phyloP scores from a whole-genome alignment of 2,797 vertebrate species.

The Chaenodraco wilsoni region DNA sequence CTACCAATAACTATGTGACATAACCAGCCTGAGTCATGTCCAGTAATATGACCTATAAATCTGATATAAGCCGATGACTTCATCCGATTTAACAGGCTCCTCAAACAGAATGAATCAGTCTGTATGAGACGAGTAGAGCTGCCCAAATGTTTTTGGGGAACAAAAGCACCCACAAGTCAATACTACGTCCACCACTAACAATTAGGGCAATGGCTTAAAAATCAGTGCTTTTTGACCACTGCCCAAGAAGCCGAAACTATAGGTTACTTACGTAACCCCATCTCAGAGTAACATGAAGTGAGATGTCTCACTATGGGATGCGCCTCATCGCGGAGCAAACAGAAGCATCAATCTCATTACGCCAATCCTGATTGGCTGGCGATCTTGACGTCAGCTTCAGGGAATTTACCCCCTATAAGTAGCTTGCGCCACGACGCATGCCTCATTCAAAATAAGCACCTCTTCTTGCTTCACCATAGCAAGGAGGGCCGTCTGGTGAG shows the following conservation, averaged over 20 bases:
- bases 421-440: too few relatives aligned
- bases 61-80: constrained; percentile 44
- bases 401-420: too few relatives aligned
- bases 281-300: too few relatives aligned
- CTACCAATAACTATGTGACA: constrained; percentile 62
- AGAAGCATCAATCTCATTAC: too few relatives aligned
- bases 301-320: too few relatives aligned
- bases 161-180: not conserved
- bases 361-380: too few relatives aligned
- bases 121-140: constrained; percentile 1
- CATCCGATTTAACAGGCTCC: constrained; percentile 37
- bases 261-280: too few relatives aligned
- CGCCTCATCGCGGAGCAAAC: too few relatives aligned
- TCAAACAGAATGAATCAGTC: constrained; percentile 22
- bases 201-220: not conserved
- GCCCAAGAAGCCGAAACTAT: not conserved
- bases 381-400: too few relatives aligned
- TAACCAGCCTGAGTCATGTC: constrained; percentile 57
- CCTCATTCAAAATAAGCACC: too few relatives aligned
- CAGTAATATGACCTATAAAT: constrained; percentile 52
- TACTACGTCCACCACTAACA: not conserved
- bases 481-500: too few relatives aligned
- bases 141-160: not conserved
- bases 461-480: too few relatives aligned
- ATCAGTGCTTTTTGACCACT: not conserved